Evolutionary conservation across 2,113 vertebrate genomes (phyloP), one percentile per base, ranked within the genome.

Genomic region (Anas platyrhynchos): DNA sequence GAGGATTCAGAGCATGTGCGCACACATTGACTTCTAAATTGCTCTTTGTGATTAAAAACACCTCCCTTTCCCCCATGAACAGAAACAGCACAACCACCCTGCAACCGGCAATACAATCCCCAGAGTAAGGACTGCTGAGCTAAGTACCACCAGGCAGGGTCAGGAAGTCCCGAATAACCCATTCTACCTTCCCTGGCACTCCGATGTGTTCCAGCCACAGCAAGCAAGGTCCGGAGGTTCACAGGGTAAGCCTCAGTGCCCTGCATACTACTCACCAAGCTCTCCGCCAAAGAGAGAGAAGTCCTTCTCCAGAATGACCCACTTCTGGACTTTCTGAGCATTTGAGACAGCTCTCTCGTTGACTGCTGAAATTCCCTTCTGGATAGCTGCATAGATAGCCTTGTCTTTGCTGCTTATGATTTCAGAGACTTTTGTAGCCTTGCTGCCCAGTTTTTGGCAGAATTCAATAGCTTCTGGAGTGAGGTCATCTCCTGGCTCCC

Each of bases 261-360:
- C 34, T 17, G 26, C 6, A 36, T 16, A 26, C 4, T 12, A n/a
- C 99, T 98, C 89, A 99, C 99, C 99, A 0, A 99, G 98, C 95
- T 99, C 99, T 66, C 99, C 99, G 1, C 98, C 98, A 0, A 27
- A 0, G 23, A 99, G 32, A 4, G 99, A 99, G 41, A 99, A 99
- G 88, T 99, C 99, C 32, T 97, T 98, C 10, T 98, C 98, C 91
- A 99, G 95, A 9, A 99, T 48, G 13, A 90, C 17, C 98, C 99
- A 99, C 92, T 99, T 99, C 96, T 99, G 99, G 41, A 99, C 89
- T 62, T 97, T 98, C 98, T 99, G 99, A 1, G 98, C 98, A 0
- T 99, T 99, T 7, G 99, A 99, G 4, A 74, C 67, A 0, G 99
- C 98, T 7, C 79, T 73, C 83, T 98, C 91, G 1, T 99, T 99